Conservation (phyloP, 2,113 vertebrate species). For the Vombatus ursinus region DNA sequence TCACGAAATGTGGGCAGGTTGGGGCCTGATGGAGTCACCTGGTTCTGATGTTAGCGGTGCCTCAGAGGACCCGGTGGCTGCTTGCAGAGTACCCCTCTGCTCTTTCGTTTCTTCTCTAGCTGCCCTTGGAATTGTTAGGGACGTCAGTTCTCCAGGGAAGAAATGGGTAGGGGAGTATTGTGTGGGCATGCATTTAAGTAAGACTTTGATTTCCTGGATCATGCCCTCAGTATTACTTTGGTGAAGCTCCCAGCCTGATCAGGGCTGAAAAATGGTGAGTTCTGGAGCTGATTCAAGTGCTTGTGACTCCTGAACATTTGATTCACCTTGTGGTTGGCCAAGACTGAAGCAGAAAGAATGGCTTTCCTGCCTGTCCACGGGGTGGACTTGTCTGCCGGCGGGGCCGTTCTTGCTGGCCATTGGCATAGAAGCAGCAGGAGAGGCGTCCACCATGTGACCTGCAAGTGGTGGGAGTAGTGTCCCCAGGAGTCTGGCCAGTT, state of each 20-base stretch:
- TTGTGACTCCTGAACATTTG: not conserved
- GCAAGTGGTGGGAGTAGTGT: no score
- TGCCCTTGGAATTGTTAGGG: not conserved
- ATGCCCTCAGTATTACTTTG: not conserved
- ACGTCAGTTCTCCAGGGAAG: not conserved
- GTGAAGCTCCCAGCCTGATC: not conserved
- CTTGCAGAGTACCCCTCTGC: no score
- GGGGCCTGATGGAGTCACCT: not conserved
- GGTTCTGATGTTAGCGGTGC: not conserved
- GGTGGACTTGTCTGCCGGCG: no score
- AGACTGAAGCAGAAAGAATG: no score
- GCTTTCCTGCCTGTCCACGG: not conserved
- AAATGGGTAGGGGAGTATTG: not conserved
- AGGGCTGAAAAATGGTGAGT: not conserved
- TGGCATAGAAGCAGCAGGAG: not conserved
- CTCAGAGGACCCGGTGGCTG: accelerated
- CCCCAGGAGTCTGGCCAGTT: no score
- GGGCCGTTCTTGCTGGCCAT: not conserved
- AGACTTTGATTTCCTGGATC: not conserved
- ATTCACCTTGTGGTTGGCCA: not conserved
- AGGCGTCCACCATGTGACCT: no score
- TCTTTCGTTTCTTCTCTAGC: not conserved
- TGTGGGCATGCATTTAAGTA: not conserved
- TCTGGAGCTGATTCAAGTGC: not conserved
- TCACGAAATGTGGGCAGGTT: not conserved